A percentile compares a stretch with the other conserved stretches of the same genome.
phyloP scores from a whole-genome alignment of 2,113 vertebrate species.

The Puma concolor region DNA sequence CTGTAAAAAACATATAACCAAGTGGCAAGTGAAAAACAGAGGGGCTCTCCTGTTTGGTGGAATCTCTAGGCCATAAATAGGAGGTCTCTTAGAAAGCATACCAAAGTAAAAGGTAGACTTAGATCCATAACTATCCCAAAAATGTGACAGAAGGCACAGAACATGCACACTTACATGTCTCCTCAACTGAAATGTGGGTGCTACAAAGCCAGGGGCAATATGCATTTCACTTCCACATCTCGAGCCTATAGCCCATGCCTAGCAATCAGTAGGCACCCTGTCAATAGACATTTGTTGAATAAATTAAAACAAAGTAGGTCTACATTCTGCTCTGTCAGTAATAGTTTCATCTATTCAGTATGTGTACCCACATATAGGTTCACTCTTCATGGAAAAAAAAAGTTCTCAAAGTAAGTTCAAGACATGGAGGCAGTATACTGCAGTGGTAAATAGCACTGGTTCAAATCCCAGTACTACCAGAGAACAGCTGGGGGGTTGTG shows the following conservation, averaged over 20 bases:
- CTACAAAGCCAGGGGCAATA: not conserved
- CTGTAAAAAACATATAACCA: not conserved
- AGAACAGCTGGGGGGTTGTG: not conserved
- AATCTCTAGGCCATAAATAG: not conserved
- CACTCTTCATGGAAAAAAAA: not conserved
- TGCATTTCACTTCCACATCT: not conserved
- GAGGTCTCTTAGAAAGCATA: not conserved
- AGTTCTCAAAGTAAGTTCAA: conserved; percentile 8
- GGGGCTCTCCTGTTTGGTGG: not conserved
- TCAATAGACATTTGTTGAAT: not conserved
- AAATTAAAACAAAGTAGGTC: not conserved
- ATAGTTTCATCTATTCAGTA: not conserved
- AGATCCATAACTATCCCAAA: not conserved
- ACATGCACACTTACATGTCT: not conserved
- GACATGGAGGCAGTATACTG: not conserved
- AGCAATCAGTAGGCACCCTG: not conserved
- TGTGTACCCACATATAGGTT: not conserved
- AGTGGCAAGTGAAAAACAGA: not conserved
- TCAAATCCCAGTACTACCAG: not conserved
- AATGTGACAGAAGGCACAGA: not conserved
- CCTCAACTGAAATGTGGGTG: not conserved
- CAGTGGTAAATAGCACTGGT: not conserved
- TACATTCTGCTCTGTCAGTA: not conserved
- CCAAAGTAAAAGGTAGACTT: not conserved
- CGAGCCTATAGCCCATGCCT: not conserved